phyloP scores from a whole-genome alignment of 2,888 invertebrate genomes.

The Lycophotia porphyrea region DNA sequence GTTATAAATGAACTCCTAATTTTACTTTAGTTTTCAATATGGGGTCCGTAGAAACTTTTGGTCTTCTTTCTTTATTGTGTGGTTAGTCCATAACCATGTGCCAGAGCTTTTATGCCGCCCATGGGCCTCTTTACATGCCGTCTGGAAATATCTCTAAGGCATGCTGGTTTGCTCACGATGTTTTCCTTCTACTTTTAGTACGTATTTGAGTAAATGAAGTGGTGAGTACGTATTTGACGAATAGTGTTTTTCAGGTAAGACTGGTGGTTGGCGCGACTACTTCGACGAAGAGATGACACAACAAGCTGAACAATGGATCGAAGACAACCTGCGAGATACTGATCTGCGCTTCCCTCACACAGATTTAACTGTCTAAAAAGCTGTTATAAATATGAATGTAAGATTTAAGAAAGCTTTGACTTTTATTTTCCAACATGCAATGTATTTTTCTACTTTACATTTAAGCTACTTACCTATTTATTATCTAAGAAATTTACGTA shows the following conservation, averaged over 20 bases:
- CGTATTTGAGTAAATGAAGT: no score
- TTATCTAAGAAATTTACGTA: neutral
- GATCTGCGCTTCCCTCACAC: slow-evolving; percentile 84
- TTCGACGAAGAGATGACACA: slow-evolving; percentile 90
- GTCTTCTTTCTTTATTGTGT: no score
- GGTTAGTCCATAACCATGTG: no score
- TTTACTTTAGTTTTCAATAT: neutral
- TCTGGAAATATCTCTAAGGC: no score
- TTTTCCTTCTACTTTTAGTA: no score
- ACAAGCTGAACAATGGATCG: slow-evolving; percentile 92
- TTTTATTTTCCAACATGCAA: neutral
- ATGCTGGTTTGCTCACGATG: no score
- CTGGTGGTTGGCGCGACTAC: slow-evolving; percentile 44
- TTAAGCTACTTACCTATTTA: no score
- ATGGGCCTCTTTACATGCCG: no score
- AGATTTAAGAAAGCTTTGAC: neutral
- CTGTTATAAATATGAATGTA: neutral
- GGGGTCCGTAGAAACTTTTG: neutral
- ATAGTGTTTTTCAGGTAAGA: slow-evolving; percentile 27
- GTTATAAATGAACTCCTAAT: neutral
- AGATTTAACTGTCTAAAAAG: slow-evolving; percentile 8
- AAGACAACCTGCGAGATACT: slow-evolving; percentile 87
- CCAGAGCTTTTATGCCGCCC: no score
- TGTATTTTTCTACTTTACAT: no score
- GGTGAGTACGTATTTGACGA: neutral